Evolutionary conservation across 2,797 vertebrate species (phyloP), one percentile per base, ranked within the genome.

Genomic region (Echiichthys vipera): DNA sequence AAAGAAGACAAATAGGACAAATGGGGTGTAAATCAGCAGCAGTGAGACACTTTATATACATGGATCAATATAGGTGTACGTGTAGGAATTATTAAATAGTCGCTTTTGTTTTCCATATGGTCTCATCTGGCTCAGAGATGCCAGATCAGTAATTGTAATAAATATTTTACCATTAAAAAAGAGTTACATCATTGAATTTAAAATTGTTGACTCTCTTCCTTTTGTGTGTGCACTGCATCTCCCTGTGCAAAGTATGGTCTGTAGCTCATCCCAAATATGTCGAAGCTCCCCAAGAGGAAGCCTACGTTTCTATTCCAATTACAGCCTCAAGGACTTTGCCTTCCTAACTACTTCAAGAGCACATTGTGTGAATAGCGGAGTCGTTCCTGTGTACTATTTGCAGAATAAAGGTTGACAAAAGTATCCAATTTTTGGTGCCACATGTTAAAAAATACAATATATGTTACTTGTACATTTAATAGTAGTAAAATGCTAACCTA

Each of bases 281-380:
- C 39, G 13, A 32, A 17, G 59, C 76, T 77, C 71, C 79, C 61
- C 64, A 69, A 71, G 64, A 82, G 74, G 71, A 62, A 73, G 30
- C 39, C 75, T 84, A 67, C 57, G 78, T 85, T 83, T 84, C 43
- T 69, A 79, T 68, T 84, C 61, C 66, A 45, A 55, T 63, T 80
- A 59, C 25, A 61, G 79, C 81, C 74, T 81, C 62, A 54, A 77
- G 75, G 85, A 77, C 71, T 78, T 74, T 73, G 67, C 55, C 61
- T 77, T 74, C 17, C 55, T 27, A 66, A 46, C 29, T 64, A 61
- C 58, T 49, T 63, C 22, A 32, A 50, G 42, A 59, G 61, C 50
- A 78, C 73, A 51, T 40, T 30, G 65, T 65, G 51, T 20, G 17
- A 63, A 69, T 45, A 78, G 29, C 37, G 43, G 43, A 65, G 18